Conservation (phyloP, 2,888 invertebrate genomes). For the Tachina grossa region DNA sequence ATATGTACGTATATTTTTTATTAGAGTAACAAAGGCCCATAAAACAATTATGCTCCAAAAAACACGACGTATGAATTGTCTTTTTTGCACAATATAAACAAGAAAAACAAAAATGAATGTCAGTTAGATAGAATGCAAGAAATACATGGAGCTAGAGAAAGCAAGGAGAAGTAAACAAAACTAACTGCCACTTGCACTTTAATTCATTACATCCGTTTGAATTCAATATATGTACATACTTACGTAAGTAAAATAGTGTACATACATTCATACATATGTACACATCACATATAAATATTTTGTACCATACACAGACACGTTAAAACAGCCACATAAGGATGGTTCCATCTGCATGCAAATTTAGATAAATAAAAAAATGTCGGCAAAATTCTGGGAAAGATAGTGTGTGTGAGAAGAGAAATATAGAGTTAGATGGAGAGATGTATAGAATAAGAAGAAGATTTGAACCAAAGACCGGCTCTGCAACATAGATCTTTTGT, state of each 20-base stretch:
- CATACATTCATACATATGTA: background rate
- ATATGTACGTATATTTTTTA: slow-evolving; percentile 21
- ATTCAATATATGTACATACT: slow-evolving; percentile 54
- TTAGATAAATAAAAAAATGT: too few species aligned
- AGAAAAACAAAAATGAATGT: slow-evolving; percentile 64
- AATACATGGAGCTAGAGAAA: slow-evolving; percentile 15
- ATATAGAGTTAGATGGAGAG: too few species aligned
- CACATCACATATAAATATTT: background rate
- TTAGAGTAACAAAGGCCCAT: slow-evolving; percentile 67
- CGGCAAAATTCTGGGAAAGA: too few species aligned
- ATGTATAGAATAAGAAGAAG: too few species aligned
- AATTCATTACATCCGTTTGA: slow-evolving; percentile 72
- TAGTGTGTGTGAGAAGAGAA: too few species aligned
- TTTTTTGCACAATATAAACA: slow-evolving; percentile 58
- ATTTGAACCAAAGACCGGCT: too few species aligned
- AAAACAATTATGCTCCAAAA: slow-evolving; percentile 73
- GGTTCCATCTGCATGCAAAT: background rate
- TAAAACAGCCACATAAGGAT: background rate
- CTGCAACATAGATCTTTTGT: too few species aligned
- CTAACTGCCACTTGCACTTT: slow-evolving; percentile 71
- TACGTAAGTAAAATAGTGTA: background rate
- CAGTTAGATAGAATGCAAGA: slow-evolving; percentile 19
- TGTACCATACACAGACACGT: background rate
- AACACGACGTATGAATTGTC: slow-evolving; percentile 70
- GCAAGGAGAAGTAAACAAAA: slow-evolving; percentile 40